Percentiles rank a stretch among this genome's conserved stretches.
These are phyloP conservation scores for Eulithis prunata DNA, from an alignment of 2,888 invertebrate species.

Conservation along the genomic window DNA sequence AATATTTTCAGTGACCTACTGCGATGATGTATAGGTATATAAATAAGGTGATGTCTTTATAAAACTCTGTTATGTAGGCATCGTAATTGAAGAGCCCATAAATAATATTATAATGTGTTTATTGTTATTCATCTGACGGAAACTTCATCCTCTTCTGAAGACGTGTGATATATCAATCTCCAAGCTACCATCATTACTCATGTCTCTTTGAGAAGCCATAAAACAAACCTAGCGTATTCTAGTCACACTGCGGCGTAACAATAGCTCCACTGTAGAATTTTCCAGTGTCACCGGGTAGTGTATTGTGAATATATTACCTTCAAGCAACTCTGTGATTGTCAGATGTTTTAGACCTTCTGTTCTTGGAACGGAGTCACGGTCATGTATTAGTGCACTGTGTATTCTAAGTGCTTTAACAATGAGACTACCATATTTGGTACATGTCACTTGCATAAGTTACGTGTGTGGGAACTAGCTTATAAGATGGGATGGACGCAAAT, in stretches of 20 bases:
- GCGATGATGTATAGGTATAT: no score
- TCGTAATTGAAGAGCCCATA: not conserved
- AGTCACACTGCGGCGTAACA: no score
- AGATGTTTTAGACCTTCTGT: not conserved
- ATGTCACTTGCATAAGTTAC: constrained; percentile 26
- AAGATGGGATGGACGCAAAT: no score
- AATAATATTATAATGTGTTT: constrained; percentile 2
- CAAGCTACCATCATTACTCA: constrained; percentile 21
- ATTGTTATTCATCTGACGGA: constrained; percentile 23
- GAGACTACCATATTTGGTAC: constrained; percentile 25
- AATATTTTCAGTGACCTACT: no score
- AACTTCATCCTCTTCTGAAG: constrained; percentile 12
- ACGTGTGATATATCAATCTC: constrained; percentile 24
- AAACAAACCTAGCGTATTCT: no score
- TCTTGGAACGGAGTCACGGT: constrained; percentile 30
- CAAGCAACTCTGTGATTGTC: no score
- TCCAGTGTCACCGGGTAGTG: not conserved
- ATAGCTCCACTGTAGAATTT: no score
- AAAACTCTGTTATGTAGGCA: no score
- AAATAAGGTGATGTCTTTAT: no score
- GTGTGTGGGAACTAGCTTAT: constrained; percentile 17
- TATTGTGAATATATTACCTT: not conserved
- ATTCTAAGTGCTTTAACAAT: constrained; percentile 26
- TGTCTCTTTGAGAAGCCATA: constrained; percentile 11
- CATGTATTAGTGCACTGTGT: constrained; percentile 13